Evolutionary conservation across 2,888 invertebrate species (phyloP), one percentile per base, ranked within the genome.

Genomic region (Chloroclystis v-ata): DNA sequence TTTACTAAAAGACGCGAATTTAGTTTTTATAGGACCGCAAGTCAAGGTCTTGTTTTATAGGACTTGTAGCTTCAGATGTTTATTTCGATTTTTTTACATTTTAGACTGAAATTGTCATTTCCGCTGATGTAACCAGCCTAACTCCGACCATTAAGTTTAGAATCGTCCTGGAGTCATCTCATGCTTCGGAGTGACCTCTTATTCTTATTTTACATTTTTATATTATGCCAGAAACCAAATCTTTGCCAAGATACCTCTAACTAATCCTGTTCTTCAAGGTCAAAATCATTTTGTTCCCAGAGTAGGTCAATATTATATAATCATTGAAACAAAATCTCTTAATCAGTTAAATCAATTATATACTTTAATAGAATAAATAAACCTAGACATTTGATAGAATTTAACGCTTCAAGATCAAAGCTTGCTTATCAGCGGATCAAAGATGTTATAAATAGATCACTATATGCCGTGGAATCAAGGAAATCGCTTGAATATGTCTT

Each of bases 361-460:
- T 35, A 10, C 35, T 16, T 7, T n/a, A 35, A 45, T 47, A 50
- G 48, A 43, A 49, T 37, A 42, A 44, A 20, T 43, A 13, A 33
- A 28, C 48, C 49, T 37, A 50, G 56, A 62, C 52, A 55, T 63
- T 60, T 59, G 63, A 54, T 57, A 47, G 52, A 57, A 60, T 61
- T 62, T 63, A 57, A 59, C 66, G 61, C 52, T 57, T 45, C 29
- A 20, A 53, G 59, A 65, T 69, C 63, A 69, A 68, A 66, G 11
- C 35, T 20, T 44, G 50, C 63, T 61, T 64, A 64, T 65, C 61
- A 59, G 52, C 33, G 49, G 62, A 66, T 69, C 65, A 69, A 69
- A 69, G 69, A 53, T 52, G 54, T 42, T 57, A 53, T 54, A 56
- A 51, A 48, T 49, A 33, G 53, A 55, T 45, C 44, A 49, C 30